Percentiles rank a stretch among this genome's conserved stretches.
phyloP scores from a whole-genome alignment of 2,797 vertebrate species.

The Malurus leucopterus region DNA sequence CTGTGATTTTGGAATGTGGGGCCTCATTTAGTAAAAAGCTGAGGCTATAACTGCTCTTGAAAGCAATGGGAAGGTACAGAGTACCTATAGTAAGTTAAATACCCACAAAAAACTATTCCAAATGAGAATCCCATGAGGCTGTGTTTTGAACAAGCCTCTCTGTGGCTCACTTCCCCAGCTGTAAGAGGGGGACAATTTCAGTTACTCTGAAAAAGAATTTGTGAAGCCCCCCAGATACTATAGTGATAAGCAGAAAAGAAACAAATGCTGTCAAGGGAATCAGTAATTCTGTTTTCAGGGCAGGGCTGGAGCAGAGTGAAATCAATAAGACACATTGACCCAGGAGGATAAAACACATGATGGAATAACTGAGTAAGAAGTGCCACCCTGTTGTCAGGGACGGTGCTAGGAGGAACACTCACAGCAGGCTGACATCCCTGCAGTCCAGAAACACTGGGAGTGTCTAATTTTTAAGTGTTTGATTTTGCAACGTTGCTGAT shows the following conservation, averaged over 20 bases:
- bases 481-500: neutral
- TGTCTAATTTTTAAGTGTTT: neutral
- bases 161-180: neutral
- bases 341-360: neutral
- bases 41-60: neutral
- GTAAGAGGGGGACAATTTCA: neutral
- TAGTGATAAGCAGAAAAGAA: neutral
- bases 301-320: neutral
- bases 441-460: neutral
- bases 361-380: neutral
- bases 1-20: neutral
- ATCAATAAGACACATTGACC: neutral
- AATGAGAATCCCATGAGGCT: neutral
- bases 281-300: neutral
- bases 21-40: neutral
- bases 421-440: neutral
- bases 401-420: neutral
- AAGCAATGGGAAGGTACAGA: neutral
- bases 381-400: neutral
- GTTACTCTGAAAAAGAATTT: neutral
- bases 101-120: accelerated
- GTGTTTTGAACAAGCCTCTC: neutral
- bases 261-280: neutral
- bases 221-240: neutral
- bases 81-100: neutral